Evolutionary conservation across 2,888 invertebrate genomes (phyloP), one percentile per base, ranked within the genome.

Genomic region (Melanargia galathea): DNA sequence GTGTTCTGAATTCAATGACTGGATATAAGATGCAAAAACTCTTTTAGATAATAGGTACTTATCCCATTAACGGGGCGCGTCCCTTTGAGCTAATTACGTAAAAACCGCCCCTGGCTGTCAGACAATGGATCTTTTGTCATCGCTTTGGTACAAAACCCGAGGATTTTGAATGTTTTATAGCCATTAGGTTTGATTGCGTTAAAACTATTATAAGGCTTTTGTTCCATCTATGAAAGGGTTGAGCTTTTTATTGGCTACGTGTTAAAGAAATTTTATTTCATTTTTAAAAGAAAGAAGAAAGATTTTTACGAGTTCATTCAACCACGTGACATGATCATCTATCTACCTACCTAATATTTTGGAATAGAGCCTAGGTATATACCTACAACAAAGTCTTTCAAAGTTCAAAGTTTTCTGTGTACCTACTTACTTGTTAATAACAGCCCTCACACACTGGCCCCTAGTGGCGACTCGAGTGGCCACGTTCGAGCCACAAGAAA

Each of bases 71-170:
- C 22, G 57, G 63, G 55, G 35, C 54, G 40, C 55, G 59, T 63
- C 52, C 64, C 58, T 60, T 54, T 16, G 24, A 20, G 43, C 61
- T 65, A 67, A 67, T 64, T 67, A 62, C 49, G 62, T 62, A 64
- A 67, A 67, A 67, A 64, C 55, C 60, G 22, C 60, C 48, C 22
- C 40, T 30, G 56, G 16, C 57, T 46, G 11, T 49, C 52, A 56
- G 56, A 64, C 65, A 67, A 65, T 62, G 38, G 22, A 20, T 26
- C 59, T 63, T 64, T 67, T 63, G 66, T 66, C 59, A 48, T 40
- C 55, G 20, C 30, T 60, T 54, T 40, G 10, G 11, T 48, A 40
- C n/a, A 43, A 60, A 46, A 55, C 49, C 48, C 24, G 6, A 46
- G 59, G 38, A 43, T 54, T 55, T 60, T 60, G 54, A 48, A 60